Percentiles rank a stretch among this genome's conserved stretches.
phyloP scores from a whole-genome alignment of 2,797 vertebrate genomes.

The Aplochiton taeniatus region DNA sequence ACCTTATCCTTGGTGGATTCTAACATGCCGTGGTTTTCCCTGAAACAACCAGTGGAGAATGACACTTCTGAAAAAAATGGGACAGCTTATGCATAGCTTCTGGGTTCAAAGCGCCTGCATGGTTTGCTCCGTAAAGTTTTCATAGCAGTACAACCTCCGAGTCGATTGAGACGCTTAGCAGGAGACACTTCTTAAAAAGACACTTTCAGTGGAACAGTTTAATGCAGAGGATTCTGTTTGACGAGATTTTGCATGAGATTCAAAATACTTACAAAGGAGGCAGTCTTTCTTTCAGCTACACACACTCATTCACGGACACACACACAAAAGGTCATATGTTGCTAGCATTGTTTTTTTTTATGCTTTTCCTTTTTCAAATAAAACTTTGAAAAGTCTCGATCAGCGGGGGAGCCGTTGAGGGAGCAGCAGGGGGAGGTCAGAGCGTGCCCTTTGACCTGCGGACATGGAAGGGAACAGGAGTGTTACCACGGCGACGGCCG shows the following conservation, averaged over 20 bases:
- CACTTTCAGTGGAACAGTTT: constrained; percentile 29
- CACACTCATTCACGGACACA: constrained; percentile 25
- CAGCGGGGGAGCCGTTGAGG: constrained; percentile 56
- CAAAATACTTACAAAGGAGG: constrained; percentile 47
- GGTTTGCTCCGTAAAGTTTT: neutral
- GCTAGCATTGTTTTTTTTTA: constrained; percentile 39
- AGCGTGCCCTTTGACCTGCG: constrained; percentile 70
- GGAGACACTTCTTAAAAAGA: constrained; percentile 21
- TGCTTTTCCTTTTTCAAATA: constrained; percentile 54
- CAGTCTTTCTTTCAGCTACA: constrained; percentile 47
- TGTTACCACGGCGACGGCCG: too few relatives aligned
- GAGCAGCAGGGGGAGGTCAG: constrained; percentile 56
- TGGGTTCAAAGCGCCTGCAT: neutral
- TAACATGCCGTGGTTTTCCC: too few relatives aligned
- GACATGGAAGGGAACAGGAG: constrained; percentile 25
- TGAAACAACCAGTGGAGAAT: too few relatives aligned
- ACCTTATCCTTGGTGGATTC: too few relatives aligned
- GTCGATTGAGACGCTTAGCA: neutral
- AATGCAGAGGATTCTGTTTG: constrained; percentile 33
- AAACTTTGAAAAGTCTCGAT: constrained; percentile 68
- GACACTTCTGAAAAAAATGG: too few relatives aligned
- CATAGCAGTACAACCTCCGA: neutral
- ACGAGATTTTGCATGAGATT: constrained; percentile 20
- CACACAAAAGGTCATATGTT: constrained; percentile 45
- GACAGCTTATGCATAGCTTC: neutral